A percentile compares a stretch with the other conserved stretches of the same genome.
Evolutionary conservation across 2,797 vertebrate genomes (phyloP).

Genomic region (Delichon dasypus): DNA sequence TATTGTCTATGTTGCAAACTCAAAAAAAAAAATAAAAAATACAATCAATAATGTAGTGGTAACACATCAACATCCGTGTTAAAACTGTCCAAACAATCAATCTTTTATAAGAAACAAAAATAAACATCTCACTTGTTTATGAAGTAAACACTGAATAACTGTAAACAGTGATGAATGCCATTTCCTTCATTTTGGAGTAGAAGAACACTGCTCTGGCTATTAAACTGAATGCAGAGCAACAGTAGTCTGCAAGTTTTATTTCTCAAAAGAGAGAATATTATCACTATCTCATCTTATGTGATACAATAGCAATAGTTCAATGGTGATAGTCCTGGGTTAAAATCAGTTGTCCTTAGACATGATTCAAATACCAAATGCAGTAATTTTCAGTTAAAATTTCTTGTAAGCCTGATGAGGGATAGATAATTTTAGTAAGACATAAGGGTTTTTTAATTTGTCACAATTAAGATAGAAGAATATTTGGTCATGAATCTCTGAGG

Average conservation of each 20-base stretch:
- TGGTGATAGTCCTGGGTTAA: not conserved
- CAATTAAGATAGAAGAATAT: not conserved
- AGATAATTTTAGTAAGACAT: not conserved
- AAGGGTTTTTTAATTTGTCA: accelerated
- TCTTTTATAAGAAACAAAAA: not conserved
- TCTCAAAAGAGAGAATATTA: not conserved
- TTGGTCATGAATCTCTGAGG: not conserved
- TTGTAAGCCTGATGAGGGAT: not conserved
- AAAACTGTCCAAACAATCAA: not conserved
- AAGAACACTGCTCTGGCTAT: not conserved
- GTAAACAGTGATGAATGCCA: not conserved
- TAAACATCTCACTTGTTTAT: not conserved
- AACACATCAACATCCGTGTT: not conserved
- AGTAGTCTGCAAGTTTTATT: not conserved
- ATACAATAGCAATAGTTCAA: not conserved
- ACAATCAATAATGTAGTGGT: not conserved
- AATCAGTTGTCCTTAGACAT: not conserved
- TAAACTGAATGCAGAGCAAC: not conserved
- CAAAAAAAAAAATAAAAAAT: not conserved
- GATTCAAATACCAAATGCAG: not conserved
- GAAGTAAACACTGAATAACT: not conserved
- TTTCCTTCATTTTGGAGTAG: not conserved
- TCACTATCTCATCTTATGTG: not conserved
- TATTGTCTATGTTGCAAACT: not conserved
- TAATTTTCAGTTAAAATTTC: not conserved